Base-by-base conservation (phyloP, 2,797 vertebrate genomes). In the Uromys caudimaculatus region DNA sequence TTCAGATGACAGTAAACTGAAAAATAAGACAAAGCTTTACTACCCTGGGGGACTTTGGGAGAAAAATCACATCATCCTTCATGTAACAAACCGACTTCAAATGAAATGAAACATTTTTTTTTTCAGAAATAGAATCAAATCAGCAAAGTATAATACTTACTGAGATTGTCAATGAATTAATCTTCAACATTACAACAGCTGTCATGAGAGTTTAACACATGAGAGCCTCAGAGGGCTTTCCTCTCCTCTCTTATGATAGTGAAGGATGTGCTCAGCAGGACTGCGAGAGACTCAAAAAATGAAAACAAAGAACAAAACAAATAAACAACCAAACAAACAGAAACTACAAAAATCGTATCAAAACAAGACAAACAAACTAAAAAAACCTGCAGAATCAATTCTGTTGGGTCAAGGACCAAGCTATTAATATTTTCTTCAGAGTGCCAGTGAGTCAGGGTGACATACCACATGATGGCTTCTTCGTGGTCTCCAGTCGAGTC, bases 71-170 rank as follows among this genome's bases (percentile, higher is more conserved):
- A 35, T 29, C 35, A 79, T 41, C 32, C 16, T 85, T 77, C 79
- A 82, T 5, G 38, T 41, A 58, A 67, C 41, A 94, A 86, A 75
- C 16, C 76, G 78, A 93, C 2, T 60, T 41, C 29, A 67, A 76
- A 12, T 32, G 8, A n/a, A 47, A 4, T 84, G 29, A 77, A 96
- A 89, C 32, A 0, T 7, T 41, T 87, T 92, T 78, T 54, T 83
- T 96, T 79, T 67, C 75, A 76, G 86, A 12, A 86, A 76, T 56
- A 27, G 56, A 96, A 71, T 90, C 41, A 96, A 96, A 83, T 62
- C 23, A 58, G 54, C n/a, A 52, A 47, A 92, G 69, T 75, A 77
- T 35, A 92, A 82, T 44, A 81, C 35, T 73, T 86, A 69, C 29
- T 7, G 44, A 88, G 4, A 56, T 90, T 7, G 6, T 87, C 44